Percentiles rank a stretch among this genome's conserved stretches.
Conservation (phyloP, 2,888 invertebrate species). For the Coremacera marginata region DNA sequence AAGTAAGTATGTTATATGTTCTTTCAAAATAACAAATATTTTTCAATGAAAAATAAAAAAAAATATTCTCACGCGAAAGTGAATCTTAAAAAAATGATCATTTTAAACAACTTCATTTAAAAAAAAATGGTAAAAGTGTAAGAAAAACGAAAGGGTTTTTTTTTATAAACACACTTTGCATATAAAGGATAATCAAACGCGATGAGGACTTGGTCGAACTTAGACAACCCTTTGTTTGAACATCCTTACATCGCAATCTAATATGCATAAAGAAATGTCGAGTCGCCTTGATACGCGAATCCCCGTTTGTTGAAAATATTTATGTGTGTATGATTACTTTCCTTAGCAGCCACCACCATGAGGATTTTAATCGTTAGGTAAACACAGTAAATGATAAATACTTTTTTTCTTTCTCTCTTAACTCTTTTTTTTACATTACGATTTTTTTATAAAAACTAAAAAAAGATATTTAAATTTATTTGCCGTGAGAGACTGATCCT, state of each 20-base stretch:
- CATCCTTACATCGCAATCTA: constrained; percentile 18
- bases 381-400: constrained; percentile 23
- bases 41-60: background rate
- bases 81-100: constrained; percentile 9
- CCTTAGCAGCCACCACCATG: constrained; percentile 18
- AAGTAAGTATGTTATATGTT: background rate
- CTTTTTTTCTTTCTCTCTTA: constrained; percentile 15
- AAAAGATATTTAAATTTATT: constrained; percentile 28
- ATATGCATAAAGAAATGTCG: constrained; percentile 24
- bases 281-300: constrained; percentile 5
- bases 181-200: constrained; percentile 2
- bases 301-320: constrained; percentile 17
- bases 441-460: constrained; percentile 20
- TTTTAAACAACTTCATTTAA: background rate
- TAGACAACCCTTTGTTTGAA: constrained; percentile 36
- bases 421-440: constrained; percentile 23
- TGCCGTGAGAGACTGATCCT: constrained; percentile 11
- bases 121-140: constrained; percentile 8
- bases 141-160: constrained; percentile 27
- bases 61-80: constrained; percentile 34
- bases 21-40: background rate
- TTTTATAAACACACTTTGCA: background rate
- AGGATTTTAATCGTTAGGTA: constrained; percentile 14
- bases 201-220: background rate
- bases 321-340: background rate